phyloP scores from a whole-genome alignment of 2,888 invertebrate genomes.

The Catocala nupta region DNA sequence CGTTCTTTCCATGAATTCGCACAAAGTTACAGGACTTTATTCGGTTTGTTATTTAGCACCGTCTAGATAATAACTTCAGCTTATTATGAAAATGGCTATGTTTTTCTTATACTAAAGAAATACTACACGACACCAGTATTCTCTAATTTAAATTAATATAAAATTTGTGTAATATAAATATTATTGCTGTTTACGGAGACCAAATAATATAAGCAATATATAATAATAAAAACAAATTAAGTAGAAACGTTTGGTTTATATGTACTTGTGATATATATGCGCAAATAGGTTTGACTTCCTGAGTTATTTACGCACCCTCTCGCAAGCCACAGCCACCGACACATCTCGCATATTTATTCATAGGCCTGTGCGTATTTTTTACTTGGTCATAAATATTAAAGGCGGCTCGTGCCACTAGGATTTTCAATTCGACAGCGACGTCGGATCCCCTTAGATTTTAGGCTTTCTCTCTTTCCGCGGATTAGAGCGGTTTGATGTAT shows the following conservation, averaged over 20 bases:
- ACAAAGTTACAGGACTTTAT: too few relatives aligned
- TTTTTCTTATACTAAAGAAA: neutral
- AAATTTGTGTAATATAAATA: too few relatives aligned
- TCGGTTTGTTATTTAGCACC: slow-evolving; percentile 1
- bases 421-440: slow-evolving; percentile 82
- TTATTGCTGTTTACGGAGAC: too few relatives aligned
- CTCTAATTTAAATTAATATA: too few relatives aligned
- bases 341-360: slow-evolving; percentile 74
- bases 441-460: slow-evolving; percentile 82
- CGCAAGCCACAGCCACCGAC: slow-evolving; percentile 27
- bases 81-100: neutral
- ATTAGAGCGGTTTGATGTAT: slow-evolving; percentile 84
- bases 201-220: neutral
- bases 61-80: neutral
- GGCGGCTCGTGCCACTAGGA: slow-evolving; percentile 73
- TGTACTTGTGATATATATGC: slow-evolving; percentile 19
- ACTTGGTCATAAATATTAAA: slow-evolving; percentile 83
- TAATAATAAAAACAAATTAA: slow-evolving; percentile 8
- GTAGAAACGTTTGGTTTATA: slow-evolving; percentile 16
- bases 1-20: too few relatives aligned
- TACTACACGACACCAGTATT: too few relatives aligned
- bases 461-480: slow-evolving; percentile 81
- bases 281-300: slow-evolving; percentile 35
- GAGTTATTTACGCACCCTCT: slow-evolving; percentile 47
- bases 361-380: slow-evolving; percentile 75